A percentile compares a stretch with the other conserved stretches of the same genome.
Conservation (phyloP, 1,140 invertebrate genomes). For the Drosophila tsacasi region DNA sequence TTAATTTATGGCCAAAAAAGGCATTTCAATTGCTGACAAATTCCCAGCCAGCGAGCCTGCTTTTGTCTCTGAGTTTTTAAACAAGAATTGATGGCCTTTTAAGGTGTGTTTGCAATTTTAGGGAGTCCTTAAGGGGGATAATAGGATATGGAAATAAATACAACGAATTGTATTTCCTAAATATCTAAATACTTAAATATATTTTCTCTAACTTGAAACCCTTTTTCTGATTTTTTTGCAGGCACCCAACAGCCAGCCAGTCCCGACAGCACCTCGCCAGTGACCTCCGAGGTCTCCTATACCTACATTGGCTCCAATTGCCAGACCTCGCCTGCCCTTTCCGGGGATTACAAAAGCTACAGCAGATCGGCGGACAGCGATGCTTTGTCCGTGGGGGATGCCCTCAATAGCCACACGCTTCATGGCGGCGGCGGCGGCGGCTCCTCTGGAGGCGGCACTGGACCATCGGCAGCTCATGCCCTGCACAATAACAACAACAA, state of each 20-base stretch:
- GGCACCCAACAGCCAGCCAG: slow-evolving; percentile 89
- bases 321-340: slow-evolving; percentile 83
- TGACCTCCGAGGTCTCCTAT: slow-evolving; percentile 90
- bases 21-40: slow-evolving; percentile 66
- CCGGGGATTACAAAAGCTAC: slow-evolving; percentile 80
- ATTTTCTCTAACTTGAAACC: not conserved
- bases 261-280: slow-evolving; percentile 93
- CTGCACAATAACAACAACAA: slow-evolving; percentile 71
- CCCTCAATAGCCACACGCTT: slow-evolving; percentile 59
- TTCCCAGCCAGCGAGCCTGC: slow-evolving; percentile 27
- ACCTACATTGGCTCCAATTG: slow-evolving; percentile 85
- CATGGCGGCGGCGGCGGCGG: slow-evolving; percentile 48
- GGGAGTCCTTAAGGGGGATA: not conserved
- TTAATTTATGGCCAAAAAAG: slow-evolving; percentile 63
- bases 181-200: not conserved
- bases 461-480: slow-evolving; percentile 57
- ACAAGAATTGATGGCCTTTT: slow-evolving; percentile 18
- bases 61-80: slow-evolving; percentile 7
- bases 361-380: slow-evolving; percentile 81
- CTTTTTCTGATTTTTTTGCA: slow-evolving; percentile 23
- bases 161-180: too few species aligned
- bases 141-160: not conserved
- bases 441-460: not conserved
- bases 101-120: slow-evolving; percentile 13
- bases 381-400: slow-evolving; percentile 77